phyloP scores from a whole-genome alignment of 2,113 vertebrate genomes.

The Suricata suricatta region DNA sequence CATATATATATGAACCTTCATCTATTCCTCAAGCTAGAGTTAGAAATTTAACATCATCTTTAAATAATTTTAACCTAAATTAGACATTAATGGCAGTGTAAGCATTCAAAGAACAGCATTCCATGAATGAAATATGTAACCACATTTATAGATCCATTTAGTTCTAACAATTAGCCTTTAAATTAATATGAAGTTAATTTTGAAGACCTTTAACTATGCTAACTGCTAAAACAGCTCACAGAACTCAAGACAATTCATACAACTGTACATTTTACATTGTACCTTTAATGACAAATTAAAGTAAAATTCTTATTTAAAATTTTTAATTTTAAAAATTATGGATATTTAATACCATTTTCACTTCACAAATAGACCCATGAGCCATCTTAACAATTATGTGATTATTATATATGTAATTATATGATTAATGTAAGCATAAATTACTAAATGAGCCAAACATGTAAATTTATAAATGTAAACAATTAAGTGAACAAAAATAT shows the following conservation, averaged over 20 bases:
- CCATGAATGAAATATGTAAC: background rate
- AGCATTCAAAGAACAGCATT: slow-evolving; percentile 27
- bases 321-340: slow-evolving; percentile 12
- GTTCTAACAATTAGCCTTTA: background rate
- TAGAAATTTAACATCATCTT: slow-evolving; percentile 43
- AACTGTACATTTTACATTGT: background rate
- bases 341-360: slow-evolving; percentile 35
- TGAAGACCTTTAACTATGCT: slow-evolving; percentile 4
- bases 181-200: slow-evolving; percentile 48
- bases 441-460: background rate
- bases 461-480: background rate
- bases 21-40: slow-evolving; percentile 18
- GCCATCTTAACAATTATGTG: background rate
- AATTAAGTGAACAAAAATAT: slow-evolving; percentile 21
- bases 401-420: background rate
- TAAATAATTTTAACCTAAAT: slow-evolving; percentile 29
- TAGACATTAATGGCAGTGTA: slow-evolving; percentile 47
- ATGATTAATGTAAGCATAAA: background rate
- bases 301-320: background rate
- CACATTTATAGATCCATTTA: background rate
- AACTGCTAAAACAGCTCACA: slow-evolving; percentile 7
- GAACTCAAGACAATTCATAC: slow-evolving; percentile 3
- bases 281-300: background rate
- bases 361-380: background rate
- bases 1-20: background rate